Evolutionary conservation across 30 jellyfish, hydroid and myxozoan genomes (phyloP), one percentile per base, ranked within the genome.

Genomic region (Aurelia aurita complex sp. Pacific): DNA sequence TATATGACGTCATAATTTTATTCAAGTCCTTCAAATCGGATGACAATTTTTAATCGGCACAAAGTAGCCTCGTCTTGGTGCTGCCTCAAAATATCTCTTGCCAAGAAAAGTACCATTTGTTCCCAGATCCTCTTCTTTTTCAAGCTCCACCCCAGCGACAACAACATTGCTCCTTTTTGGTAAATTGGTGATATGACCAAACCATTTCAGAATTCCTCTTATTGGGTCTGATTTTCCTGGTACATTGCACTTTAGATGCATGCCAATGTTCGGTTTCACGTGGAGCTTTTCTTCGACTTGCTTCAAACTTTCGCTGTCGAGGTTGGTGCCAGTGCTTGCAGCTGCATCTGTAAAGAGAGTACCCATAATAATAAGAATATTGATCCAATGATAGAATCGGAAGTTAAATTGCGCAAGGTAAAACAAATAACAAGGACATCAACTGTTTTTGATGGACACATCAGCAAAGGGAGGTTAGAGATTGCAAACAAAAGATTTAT

Each of bases 91-190:
- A 65, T 96, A 96, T 40, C 98, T 74, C 79, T 90, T 90, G 11
- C 99, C 99, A 16, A 96, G 85, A 93, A 96, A 96, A 10, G 99
- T 90, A 9, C 99, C 99, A 67, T 96, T 98, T 0, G 99, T 96
- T 15, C 98, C 99, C 75, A 96, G 94, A 46, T 96, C 99, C 65
- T 91, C 99, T 61, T 85, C 96, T 12, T 87, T 94, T 14, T 86
- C 93, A n/a, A 96, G 92, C 82, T 96, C 97, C 36, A 96, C 77
- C 42, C 99, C 99, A 40, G 97, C 98, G 19, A 96, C 97, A 54
- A 96, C 86, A 14, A 87, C 97, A 79, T 79, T 86, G 64, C 97
- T 95, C 42, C 97, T 60, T 65, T 90, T 90, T 33, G 99, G 97
- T 17, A 96, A 92, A 57, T 96, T 92, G 10, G 94, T 65, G 33